Evolutionary conservation across 1,140 invertebrate genomes (phyloP).

Genomic region (Proales similis): DNA sequence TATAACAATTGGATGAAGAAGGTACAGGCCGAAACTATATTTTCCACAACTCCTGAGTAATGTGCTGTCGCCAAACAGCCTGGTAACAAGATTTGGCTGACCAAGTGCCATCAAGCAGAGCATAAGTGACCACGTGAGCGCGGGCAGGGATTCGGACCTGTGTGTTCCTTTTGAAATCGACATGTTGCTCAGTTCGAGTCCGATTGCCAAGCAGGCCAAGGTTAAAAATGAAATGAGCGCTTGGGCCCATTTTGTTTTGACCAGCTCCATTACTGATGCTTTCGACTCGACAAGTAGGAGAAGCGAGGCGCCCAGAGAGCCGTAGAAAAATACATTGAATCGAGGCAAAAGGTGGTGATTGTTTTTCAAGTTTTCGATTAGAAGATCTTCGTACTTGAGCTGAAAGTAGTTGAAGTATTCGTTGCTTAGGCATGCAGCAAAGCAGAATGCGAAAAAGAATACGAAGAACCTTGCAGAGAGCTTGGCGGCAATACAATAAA

Average conservation of each 20-base stretch:
- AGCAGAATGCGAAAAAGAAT: neutral
- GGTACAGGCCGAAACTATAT: slow-evolving; percentile 11
- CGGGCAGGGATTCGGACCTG: too few species aligned
- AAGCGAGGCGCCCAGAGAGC: neutral
- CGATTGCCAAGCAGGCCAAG: neutral
- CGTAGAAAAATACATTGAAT: slow-evolving; percentile 16
- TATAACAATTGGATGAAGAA: slow-evolving; percentile 30
- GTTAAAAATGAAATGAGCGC: neutral
- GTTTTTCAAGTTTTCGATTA: slow-evolving; percentile 21
- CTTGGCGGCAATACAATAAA: neutral
- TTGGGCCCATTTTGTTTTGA: neutral
- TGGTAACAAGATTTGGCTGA: neutral
- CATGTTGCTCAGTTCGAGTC: too few species aligned
- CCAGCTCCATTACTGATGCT: neutral
- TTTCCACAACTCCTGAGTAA: slow-evolving; percentile 19
- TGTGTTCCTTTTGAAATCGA: too few species aligned
- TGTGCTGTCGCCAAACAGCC: neutral
- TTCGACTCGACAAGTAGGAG: neutral
- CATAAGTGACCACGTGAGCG: slow-evolving; percentile 6
- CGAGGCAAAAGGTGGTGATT: neutral
- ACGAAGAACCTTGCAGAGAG: neutral
- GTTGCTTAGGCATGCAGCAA: neutral
- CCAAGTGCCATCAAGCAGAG: neutral
- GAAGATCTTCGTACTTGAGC: neutral
- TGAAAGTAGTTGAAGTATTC: slow-evolving; percentile 20